Percentiles rank a stretch among this genome's conserved stretches.
Conservation (phyloP, 2,113 vertebrate genomes). For the Vombatus ursinus region DNA sequence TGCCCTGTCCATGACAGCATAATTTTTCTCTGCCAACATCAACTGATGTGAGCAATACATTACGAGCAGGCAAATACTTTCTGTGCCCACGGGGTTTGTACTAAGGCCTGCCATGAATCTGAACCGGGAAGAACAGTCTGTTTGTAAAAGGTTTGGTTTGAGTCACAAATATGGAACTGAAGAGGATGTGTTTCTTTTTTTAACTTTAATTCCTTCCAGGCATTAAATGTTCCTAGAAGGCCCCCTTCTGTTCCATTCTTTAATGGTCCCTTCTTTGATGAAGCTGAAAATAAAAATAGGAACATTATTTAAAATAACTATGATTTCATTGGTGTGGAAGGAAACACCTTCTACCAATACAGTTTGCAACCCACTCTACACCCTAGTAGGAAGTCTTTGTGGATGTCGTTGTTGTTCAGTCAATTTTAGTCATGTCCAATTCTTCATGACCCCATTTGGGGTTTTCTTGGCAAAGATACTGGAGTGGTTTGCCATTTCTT, state of each 20-base stretch:
- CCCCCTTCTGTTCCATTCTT: background rate
- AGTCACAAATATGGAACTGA: background rate
- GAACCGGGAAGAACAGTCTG: background rate
- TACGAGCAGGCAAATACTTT: background rate
- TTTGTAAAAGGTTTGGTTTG: background rate
- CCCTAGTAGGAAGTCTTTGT: no score
- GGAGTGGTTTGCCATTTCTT: background rate
- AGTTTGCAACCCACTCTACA: background rate
- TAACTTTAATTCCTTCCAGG: background rate
- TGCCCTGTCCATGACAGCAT: background rate
- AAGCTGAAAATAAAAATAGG: background rate
- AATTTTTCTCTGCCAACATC: background rate
- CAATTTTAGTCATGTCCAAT: background rate
- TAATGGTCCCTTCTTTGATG: background rate
- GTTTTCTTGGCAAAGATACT: background rate
- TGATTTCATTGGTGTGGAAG: background rate
- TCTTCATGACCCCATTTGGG: background rate
- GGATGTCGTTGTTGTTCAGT: background rate
- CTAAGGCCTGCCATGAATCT: background rate
- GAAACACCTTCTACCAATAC: background rate
- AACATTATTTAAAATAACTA: background rate
- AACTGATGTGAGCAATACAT: background rate
- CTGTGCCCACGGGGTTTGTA: background rate
- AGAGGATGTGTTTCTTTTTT: background rate
- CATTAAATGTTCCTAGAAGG: background rate